A percentile compares a stretch with the other conserved stretches of the same genome.
Evolutionary conservation across 2,113 vertebrate species (phyloP).

Genomic region (Phylloscopus trochiloides): DNA sequence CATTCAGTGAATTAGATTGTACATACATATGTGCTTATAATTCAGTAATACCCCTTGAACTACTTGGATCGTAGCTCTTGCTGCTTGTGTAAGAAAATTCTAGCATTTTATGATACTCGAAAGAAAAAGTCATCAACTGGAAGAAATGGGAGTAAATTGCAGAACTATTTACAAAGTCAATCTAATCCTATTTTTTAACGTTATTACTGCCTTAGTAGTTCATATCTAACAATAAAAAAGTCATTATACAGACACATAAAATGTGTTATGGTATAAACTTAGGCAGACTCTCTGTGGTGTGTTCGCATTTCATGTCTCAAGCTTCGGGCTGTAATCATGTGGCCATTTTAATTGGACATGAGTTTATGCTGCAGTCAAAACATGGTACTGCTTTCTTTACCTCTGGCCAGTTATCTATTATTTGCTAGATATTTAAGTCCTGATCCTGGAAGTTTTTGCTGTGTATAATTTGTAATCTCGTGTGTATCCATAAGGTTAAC

Average conservation of each 20-base stretch:
- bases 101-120: background rate
- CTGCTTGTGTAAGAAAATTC: background rate
- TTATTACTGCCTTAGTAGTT: background rate
- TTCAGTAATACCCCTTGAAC: background rate
- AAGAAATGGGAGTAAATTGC: background rate
- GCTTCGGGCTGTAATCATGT: background rate
- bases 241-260: background rate
- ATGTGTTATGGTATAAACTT: background rate
- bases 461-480: background rate
- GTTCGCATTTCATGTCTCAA: background rate
- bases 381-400: background rate
- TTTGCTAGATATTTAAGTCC: background rate
- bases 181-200: background rate
- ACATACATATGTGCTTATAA: background rate
- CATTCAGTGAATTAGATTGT: background rate
- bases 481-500: background rate
- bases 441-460: background rate
- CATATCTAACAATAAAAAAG: background rate
- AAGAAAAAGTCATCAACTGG: background rate
- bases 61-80: background rate
- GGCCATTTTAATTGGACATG: background rate
- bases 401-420: background rate
- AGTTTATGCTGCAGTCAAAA: background rate
- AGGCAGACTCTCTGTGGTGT: background rate
- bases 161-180: background rate